Conservation (phyloP, 23 tunicate genomes). For the Styela clava region DNA sequence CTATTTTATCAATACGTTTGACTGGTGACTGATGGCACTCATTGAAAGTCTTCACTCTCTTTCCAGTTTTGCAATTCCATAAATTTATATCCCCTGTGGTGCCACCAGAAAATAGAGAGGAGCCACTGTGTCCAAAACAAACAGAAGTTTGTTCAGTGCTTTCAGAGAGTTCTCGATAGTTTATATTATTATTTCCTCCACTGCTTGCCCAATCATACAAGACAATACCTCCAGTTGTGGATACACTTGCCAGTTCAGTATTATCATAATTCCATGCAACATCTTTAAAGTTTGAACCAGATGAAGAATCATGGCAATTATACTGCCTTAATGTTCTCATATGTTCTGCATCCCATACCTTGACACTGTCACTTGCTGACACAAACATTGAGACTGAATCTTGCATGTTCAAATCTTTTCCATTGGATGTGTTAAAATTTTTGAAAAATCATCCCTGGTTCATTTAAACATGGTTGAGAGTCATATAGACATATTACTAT, state of each 20-base stretch:
- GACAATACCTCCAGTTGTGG: not conserved
- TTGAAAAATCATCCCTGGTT: too few relatives aligned
- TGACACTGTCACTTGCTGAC: slow-evolving; percentile 72
- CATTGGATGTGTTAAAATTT: too few relatives aligned
- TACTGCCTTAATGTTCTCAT: slow-evolving; percentile 36
- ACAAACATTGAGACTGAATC: slow-evolving; percentile 45
- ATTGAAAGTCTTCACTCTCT: slow-evolving; percentile 45
- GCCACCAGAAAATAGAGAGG: slow-evolving; percentile 62
- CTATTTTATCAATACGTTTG: slow-evolving; percentile 56
- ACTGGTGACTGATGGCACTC: slow-evolving; percentile 52
- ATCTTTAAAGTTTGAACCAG: slow-evolving; percentile 56
- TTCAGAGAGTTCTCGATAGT: slow-evolving; percentile 33
- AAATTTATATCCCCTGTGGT: slow-evolving; percentile 58
- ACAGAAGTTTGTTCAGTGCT: slow-evolving; percentile 70
- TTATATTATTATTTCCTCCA: not conserved
- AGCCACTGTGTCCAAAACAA: slow-evolving; percentile 40
- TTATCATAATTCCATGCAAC: slow-evolving; percentile 78
- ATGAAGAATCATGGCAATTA: slow-evolving; percentile 34
- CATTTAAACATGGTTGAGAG: too few relatives aligned
- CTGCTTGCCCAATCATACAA: not conserved
- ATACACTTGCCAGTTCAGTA: slow-evolving; percentile 29
- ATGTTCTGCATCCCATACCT: slow-evolving; percentile 70
- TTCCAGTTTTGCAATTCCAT: slow-evolving; percentile 61
- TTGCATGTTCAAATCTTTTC: slow-evolving; percentile 26
- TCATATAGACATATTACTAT: too few relatives aligned